Evolutionary conservation across 2,797 vertebrate species (phyloP).

Genomic region (Catostomus latipinnis): DNA sequence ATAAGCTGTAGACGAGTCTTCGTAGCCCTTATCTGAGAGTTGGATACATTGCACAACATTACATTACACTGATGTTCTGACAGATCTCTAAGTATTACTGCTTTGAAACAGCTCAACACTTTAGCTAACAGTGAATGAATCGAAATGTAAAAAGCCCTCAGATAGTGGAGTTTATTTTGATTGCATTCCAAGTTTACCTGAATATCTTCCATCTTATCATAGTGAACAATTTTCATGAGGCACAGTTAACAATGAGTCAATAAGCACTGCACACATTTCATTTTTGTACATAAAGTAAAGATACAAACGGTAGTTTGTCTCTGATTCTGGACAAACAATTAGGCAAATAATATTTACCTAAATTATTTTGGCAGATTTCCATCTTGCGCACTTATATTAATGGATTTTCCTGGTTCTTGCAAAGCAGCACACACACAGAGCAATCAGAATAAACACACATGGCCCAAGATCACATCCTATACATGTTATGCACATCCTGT

Average conservation of each 20-base stretch:
- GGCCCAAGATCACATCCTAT: background rate
- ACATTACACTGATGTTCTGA: background rate
- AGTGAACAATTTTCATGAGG: no score
- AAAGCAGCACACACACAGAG: slow-evolving; percentile 13
- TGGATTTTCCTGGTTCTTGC: background rate
- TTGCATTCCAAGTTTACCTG: background rate
- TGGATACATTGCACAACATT: background rate
- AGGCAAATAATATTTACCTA: background rate
- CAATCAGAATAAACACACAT: slow-evolving; percentile 21
- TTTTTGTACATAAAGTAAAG: no score
- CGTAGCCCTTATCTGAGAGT: background rate
- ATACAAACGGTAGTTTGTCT: background rate
- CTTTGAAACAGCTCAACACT: slow-evolving; percentile 5
- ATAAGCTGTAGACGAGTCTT: background rate
- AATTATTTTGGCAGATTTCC: background rate
- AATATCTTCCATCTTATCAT: background rate
- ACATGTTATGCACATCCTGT: background rate
- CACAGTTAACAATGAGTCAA: no score
- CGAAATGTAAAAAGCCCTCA: slow-evolving; percentile 2
- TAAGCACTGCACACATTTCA: no score
- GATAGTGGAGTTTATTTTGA: slow-evolving; percentile 10
- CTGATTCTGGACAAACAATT: background rate
- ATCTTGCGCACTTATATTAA: background rate
- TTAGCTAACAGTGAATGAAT: background rate
- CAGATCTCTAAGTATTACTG: background rate